Evolutionary conservation across 1,140 invertebrate species (phyloP).

Genomic region (Dolichoris vasculosae): DNA sequence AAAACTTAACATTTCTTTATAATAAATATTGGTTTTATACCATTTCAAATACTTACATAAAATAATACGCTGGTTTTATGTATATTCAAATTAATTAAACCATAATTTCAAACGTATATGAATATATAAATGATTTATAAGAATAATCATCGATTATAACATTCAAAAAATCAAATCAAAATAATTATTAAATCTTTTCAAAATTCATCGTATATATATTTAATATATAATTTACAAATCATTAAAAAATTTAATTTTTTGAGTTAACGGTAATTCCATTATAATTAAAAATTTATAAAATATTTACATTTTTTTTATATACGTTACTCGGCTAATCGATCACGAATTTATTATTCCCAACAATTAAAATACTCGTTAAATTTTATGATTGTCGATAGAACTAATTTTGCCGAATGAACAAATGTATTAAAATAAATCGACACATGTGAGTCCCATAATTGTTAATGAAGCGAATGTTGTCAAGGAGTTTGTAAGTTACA

Average conservation of each 20-base stretch:
- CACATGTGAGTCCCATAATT: neutral
- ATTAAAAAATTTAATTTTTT: slow-evolving; percentile 1
- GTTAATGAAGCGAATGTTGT: neutral
- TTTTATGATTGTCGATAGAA: neutral
- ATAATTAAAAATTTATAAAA: slow-evolving; percentile 26
- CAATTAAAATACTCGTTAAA: slow-evolving; percentile 19
- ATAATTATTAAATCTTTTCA: neutral
- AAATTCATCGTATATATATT: neutral
- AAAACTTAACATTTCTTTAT: no score
- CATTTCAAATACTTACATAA: no score
- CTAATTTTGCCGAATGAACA: no score
- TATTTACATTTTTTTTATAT: neutral
- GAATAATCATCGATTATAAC: no score
- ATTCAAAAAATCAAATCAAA: neutral
- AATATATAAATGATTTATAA: no score
- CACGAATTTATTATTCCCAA: neutral
- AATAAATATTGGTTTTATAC: no score
- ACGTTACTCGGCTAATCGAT: neutral
- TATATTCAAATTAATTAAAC: no score
- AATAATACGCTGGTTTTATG: no score
- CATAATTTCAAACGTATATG: no score
- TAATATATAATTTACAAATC: neutral
- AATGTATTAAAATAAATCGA: neutral
- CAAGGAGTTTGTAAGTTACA: slow-evolving; percentile 17
- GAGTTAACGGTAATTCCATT: slow-evolving; percentile 23